Evolutionary conservation across 2,888 invertebrate genomes (phyloP).

Genomic region (Acanthacorydalis orientalis): DNA sequence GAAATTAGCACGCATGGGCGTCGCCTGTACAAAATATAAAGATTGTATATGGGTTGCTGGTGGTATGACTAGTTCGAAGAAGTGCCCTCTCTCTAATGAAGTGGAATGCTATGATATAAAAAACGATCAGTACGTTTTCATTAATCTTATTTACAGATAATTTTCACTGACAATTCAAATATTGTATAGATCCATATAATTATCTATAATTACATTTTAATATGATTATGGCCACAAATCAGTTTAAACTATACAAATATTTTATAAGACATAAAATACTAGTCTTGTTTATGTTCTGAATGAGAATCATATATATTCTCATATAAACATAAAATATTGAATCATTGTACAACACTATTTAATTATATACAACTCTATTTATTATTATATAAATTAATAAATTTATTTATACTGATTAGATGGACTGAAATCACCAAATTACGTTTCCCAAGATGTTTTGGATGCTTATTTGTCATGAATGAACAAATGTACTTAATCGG

Average conservation of each 20-base stretch:
- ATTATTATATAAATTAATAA: no score
- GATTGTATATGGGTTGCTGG: conserved; percentile 58
- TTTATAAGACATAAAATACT: no score
- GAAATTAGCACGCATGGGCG: conserved; percentile 40
- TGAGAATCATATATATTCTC: no score
- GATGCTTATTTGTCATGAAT: conserved; percentile 32
- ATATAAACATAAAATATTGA: no score
- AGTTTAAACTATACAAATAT: no score
- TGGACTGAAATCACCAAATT: conserved; percentile 39
- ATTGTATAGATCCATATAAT: background rate
- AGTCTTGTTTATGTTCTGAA: no score
- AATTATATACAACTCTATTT: no score
- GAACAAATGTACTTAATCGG: conserved; percentile 48
- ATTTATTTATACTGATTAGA: conserved; percentile 23
- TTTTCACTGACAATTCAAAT: no score
- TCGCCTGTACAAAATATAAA: conserved; percentile 40
- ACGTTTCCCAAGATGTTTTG: conserved; percentile 36
- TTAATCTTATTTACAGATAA: no score
- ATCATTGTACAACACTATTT: no score
- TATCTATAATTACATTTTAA: background rate
- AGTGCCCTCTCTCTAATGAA: conserved; percentile 34
- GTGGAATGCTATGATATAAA: conserved; percentile 47
- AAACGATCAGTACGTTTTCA: conserved; percentile 32
- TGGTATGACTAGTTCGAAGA: conserved; percentile 44
- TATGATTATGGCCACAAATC: background rate